Percentiles rank a stretch among this genome's conserved stretches.
Conservation (phyloP, 2,888 invertebrate genomes). For the Syrphus vitripennis region DNA sequence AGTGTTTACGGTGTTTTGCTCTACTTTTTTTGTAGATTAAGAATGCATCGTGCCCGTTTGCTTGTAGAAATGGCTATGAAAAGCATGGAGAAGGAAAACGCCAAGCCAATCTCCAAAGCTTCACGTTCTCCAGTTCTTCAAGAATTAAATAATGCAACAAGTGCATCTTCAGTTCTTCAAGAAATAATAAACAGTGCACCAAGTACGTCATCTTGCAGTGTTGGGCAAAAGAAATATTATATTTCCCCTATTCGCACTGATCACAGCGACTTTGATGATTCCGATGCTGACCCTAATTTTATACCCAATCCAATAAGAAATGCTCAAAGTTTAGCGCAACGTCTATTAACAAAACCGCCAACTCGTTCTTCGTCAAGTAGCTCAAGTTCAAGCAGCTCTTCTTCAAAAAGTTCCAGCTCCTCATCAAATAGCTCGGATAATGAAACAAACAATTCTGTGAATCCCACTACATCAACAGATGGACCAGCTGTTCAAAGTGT, state of each 20-base stretch:
- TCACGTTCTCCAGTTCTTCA: background rate
- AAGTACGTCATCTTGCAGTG: background rate
- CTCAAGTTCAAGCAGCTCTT: background rate
- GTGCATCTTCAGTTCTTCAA: too few species aligned
- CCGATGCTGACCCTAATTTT: background rate
- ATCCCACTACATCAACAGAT: background rate
- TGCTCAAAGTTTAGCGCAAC: background rate
- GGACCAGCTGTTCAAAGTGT: background rate
- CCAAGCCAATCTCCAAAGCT: background rate
- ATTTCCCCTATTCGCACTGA: background rate
- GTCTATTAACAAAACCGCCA: background rate
- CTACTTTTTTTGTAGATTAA: slow-evolving; percentile 1
- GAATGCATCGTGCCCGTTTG: background rate
- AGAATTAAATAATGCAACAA: background rate
- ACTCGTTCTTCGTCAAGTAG: background rate
- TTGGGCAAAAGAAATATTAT: background rate
- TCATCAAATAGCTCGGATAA: background rate
- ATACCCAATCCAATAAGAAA: background rate
- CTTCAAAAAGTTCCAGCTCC: background rate
- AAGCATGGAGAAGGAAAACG: slow-evolving; percentile 6
- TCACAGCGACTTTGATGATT: background rate
- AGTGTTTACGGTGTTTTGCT: too few species aligned
- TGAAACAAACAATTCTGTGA: background rate
- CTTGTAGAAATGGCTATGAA: background rate
- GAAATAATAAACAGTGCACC: background rate